These are phyloP conservation scores for Globodera rostochiensis DNA, from an alignment of 1,140 invertebrate genomes.

Conservation along the genomic window DNA sequence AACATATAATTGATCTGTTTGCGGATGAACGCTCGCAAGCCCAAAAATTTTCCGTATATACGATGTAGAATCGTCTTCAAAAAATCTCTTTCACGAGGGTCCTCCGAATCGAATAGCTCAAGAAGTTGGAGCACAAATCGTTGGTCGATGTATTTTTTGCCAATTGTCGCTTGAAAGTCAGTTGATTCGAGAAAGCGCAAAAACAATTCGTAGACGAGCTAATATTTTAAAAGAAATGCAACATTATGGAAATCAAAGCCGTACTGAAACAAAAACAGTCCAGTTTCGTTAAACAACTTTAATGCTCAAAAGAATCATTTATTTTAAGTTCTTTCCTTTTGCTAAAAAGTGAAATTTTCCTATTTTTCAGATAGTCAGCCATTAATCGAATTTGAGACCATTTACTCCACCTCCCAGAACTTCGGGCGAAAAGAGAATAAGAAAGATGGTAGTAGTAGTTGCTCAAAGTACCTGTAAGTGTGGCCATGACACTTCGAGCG, in stretches of 20 bases:
- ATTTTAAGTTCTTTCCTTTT: too few relatives aligned
- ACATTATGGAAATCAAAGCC: background rate
- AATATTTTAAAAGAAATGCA: constrained; percentile 21
- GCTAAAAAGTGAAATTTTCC: too few relatives aligned
- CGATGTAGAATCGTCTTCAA: constrained; percentile 64
- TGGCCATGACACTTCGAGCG: constrained; percentile 64
- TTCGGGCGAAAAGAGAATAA: too few relatives aligned
- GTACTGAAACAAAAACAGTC: too few relatives aligned
- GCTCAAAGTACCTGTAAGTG: constrained; percentile 57
- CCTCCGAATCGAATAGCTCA: constrained; percentile 64
- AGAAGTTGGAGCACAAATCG: constrained; percentile 62
- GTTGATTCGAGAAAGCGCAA: constrained; percentile 62
- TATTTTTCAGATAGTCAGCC: too few relatives aligned
- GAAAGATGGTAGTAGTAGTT: too few relatives aligned
- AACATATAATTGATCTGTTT: constrained; percentile 66
- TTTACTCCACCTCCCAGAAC: too few relatives aligned
- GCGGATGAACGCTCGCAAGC: constrained; percentile 64
- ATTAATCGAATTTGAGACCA: too few relatives aligned
- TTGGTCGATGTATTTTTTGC: constrained; percentile 64
- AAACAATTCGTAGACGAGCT: constrained; percentile 65
- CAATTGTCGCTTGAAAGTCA: constrained; percentile 62
- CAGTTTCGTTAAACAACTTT: too few relatives aligned
- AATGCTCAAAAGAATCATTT: too few relatives aligned
- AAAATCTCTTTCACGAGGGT: constrained; percentile 65
- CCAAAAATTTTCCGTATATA: constrained; percentile 65